Conservation (phyloP, 2,888 invertebrate genomes). For the Leptinotarsa rubiginosa region DNA sequence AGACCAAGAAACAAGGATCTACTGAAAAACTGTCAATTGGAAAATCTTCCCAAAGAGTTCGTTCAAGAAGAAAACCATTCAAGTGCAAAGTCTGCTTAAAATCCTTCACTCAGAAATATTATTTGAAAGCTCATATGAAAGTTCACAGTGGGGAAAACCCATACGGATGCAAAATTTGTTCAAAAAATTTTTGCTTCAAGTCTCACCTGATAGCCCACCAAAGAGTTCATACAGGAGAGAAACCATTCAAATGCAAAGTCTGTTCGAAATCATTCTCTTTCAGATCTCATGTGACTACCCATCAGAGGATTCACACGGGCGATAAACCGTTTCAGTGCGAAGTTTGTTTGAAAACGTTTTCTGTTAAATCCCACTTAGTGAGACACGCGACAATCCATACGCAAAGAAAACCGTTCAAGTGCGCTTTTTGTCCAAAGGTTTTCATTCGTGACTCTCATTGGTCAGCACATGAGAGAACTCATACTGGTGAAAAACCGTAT, state of each 20-base stretch:
- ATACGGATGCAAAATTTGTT: constrained; percentile 65
- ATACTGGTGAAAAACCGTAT: constrained; percentile 2
- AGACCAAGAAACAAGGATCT: too few species aligned
- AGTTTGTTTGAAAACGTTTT: not conserved
- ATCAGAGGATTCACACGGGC: not conserved
- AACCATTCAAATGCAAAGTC: constrained; percentile 48
- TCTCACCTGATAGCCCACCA: constrained; percentile 66
- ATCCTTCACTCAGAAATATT: not conserved
- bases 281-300: not conserved
- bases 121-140: not conserved
- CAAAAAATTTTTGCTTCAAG: constrained; percentile 62
- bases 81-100: not conserved
- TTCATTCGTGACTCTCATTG: not conserved
- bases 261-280: constrained; percentile 2
- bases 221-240: constrained; percentile 65
- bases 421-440: not conserved
- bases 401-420: not conserved
- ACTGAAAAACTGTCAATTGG: too few species aligned
- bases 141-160: constrained; percentile 75
- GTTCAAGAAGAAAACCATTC: not conserved
- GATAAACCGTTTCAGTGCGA: not conserved
- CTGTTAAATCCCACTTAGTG: not conserved
- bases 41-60: too few species aligned
- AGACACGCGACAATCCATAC: not conserved
- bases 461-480: not conserved